These are phyloP conservation scores for Chaenogobius annularis DNA, from an alignment of 2,113 vertebrate genomes.

Conservation along the genomic window DNA sequence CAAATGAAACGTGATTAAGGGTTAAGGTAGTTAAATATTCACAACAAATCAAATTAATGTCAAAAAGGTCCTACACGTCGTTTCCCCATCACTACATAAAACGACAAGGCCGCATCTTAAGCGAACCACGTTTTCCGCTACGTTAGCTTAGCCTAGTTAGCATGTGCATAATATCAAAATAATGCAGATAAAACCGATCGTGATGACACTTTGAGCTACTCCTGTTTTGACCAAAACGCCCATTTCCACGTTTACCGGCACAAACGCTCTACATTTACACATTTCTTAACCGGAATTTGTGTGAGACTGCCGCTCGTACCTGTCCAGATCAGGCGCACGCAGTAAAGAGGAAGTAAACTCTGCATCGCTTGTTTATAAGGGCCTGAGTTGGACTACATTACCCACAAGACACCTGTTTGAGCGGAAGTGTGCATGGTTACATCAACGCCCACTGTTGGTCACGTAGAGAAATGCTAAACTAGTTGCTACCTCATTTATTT, in stretches of 20 bases:
- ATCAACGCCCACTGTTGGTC: constrained; percentile 35
- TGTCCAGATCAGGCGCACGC: constrained; percentile 57
- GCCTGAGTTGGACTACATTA: constrained; percentile 38
- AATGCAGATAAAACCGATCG: neutral
- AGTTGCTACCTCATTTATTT: no score
- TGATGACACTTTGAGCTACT: neutral
- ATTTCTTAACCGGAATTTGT: fast-evolving
- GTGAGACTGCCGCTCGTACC: constrained; percentile 18
- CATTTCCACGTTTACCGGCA: neutral
- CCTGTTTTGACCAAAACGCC: neutral
- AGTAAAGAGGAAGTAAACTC: constrained; percentile 68
- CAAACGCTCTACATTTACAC: neutral
- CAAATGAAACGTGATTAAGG: neutral
- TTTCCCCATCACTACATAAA: no score
- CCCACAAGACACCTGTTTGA: constrained; percentile 49
- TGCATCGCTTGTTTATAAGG: constrained; percentile 47
- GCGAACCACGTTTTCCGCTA: constrained; percentile 52
- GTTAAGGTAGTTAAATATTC: neutral
- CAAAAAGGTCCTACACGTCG: neutral
- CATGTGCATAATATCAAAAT: neutral
- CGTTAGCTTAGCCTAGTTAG: constrained; percentile 42
- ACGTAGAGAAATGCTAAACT: no score
- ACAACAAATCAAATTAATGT: neutral
- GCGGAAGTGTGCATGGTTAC: constrained; percentile 5
- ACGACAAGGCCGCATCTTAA: constrained; percentile 44